Conservation (phyloP, 2,113 vertebrate genomes). For the Pleuronectes platessa region DNA sequence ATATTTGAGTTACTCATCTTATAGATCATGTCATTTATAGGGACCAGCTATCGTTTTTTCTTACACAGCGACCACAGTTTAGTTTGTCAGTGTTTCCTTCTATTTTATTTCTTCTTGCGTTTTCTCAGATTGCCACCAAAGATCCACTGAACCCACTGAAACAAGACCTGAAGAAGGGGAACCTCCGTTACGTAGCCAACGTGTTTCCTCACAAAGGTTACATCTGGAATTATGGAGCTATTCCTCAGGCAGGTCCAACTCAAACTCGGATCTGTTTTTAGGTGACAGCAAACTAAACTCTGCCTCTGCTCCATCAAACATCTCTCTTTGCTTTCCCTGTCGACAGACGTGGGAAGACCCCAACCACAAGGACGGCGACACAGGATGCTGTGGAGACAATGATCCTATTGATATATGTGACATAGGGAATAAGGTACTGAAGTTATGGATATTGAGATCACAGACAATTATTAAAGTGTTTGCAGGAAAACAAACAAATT, state of each 20-base stretch:
- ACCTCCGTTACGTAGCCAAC: conserved; percentile 91
- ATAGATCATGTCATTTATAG: neutral
- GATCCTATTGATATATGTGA: conserved; percentile 97
- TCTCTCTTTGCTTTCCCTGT: neutral
- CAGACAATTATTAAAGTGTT: neutral
- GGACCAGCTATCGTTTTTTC: neutral
- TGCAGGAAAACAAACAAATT: neutral
- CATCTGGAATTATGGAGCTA: conserved; percentile 98
- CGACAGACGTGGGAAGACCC: conserved; percentile 98
- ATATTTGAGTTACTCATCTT: too few species aligned
- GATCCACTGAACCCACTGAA: conserved; percentile 95
- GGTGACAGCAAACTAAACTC: neutral
- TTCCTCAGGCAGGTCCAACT: conserved; percentile 89
- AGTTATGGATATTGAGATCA: neutral
- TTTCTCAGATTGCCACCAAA: conserved; percentile 90
- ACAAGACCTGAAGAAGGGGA: conserved; percentile 91
- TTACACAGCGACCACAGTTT: neutral
- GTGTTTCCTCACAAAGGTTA: conserved; percentile 98
- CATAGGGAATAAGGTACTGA: conserved; percentile 91
- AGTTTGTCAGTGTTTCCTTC: neutral
- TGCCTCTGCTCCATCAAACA: neutral
- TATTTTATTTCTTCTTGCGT: neutral
- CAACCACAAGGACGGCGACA: conserved; percentile 83
- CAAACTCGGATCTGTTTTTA: neutral
- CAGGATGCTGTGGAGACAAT: conserved; percentile 92